Percentiles rank a stretch among this genome's conserved stretches.
Evolutionary conservation across 2,113 vertebrate species (phyloP).

Genomic region (Pelodiscus sinensis): DNA sequence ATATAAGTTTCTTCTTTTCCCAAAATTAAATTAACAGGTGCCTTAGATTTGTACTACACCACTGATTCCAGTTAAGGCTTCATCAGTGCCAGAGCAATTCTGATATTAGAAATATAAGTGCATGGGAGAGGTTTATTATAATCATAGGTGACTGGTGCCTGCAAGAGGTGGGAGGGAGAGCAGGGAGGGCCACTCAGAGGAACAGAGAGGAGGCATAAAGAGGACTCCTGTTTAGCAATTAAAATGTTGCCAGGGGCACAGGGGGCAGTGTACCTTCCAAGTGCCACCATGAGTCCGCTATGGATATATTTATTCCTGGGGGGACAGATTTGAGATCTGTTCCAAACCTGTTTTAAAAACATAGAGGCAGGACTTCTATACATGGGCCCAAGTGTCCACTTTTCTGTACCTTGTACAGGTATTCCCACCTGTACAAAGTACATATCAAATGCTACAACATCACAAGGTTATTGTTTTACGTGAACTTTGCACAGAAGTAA

Average conservation of each 20-base stretch:
- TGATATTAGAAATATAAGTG: not conserved
- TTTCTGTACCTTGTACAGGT: not conserved
- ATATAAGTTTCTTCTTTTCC: not conserved
- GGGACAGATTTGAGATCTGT: not conserved
- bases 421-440: not conserved
- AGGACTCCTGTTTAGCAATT: too few relatives aligned
- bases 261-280: too few relatives aligned
- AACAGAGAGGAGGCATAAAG: too few relatives aligned
- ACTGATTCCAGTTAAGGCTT: not conserved
- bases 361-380: not conserved
- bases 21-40: not conserved
- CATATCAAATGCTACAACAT: not conserved
- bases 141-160: too few relatives aligned
- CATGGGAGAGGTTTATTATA: not conserved
- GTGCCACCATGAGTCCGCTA: too few relatives aligned
- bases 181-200: too few relatives aligned
- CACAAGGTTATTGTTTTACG: not conserved
- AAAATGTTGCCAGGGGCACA: too few relatives aligned
- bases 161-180: too few relatives aligned
- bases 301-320: not conserved
- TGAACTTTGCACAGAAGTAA: not conserved
- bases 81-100: not conserved
- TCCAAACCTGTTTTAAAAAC: not conserved
- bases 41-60: not conserved
- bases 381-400: not conserved